A percentile compares a stretch with the other conserved stretches of the same genome.
These are phyloP conservation scores for Phalera bucephala DNA, from an alignment of 2,888 invertebrate genomes.

Conservation along the genomic window DNA sequence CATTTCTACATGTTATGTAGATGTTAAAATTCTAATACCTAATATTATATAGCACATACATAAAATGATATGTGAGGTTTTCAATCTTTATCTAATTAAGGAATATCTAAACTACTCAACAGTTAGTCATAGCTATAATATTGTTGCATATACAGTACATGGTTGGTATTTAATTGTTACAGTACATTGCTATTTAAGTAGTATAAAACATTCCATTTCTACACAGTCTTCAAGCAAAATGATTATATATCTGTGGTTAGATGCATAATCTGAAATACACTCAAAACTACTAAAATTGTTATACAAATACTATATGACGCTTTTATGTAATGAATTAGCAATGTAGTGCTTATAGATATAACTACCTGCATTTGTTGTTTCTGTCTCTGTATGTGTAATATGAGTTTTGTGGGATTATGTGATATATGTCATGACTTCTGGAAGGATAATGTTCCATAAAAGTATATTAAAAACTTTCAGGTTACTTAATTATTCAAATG, in stretches of 20 bases:
- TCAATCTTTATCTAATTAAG: conserved; percentile 6
- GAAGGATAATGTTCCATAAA: not conserved
- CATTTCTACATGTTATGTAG: conserved; percentile 34
- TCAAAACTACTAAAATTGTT: too few relatives aligned
- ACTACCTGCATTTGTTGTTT: conserved; percentile 19
- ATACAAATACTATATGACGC: conserved; percentile 19
- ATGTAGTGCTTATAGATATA: conserved; percentile 40
- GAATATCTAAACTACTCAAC: not conserved
- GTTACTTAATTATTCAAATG: too few relatives aligned
- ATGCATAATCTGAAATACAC: conserved; percentile 14
- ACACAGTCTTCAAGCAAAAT: too few relatives aligned
- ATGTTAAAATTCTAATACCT: conserved; percentile 25
- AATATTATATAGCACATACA: conserved; percentile 14
- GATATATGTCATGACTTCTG: conserved; percentile 18
- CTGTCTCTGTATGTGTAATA: conserved; percentile 11
- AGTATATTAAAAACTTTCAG: too few relatives aligned
- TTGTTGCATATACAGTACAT: conserved; percentile 23
- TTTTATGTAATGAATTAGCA: conserved; percentile 38
- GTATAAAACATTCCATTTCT: not conserved
- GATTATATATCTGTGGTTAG: too few relatives aligned
- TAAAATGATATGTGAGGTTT: conserved; percentile 10
- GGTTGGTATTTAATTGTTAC: conserved; percentile 54
- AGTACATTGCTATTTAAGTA: not conserved
- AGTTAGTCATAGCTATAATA: conserved; percentile 4
- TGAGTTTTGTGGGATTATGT: conserved; percentile 18